Base-by-base conservation (phyloP, 2,113 vertebrate genomes). In the Entelurus aequoreus region DNA sequence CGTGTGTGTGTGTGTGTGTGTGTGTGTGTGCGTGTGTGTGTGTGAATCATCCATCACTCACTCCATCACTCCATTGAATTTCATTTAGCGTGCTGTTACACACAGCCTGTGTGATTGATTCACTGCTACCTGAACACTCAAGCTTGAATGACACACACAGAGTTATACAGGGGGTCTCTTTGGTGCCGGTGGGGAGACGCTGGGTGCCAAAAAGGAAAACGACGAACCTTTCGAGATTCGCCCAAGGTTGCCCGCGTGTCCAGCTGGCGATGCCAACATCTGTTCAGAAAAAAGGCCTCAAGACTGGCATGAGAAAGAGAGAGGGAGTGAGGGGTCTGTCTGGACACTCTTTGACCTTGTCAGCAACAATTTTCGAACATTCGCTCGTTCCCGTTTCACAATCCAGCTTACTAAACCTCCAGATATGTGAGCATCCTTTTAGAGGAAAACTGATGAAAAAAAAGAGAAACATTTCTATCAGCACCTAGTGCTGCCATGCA, bases 1-100 rank as follows among this genome's bases (percentile, higher is more conserved):
- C 4, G 28, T 28, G 28, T 19, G 19, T 19, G 19, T 19, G 19
- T 19, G 19, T 19, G 19, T 19, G 19, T 19, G 19, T 19, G 19
- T 28, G 28, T 28, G 28, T 28, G 28, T 28, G 28, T 28, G 28
- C 3, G 28, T 28, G 75, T 75, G 76, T 80, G 85, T 79, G 77
- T 83, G 82, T 73, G 81, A 84, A 86, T 84, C 84, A 86, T 87
- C 84, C 83, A 83, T 88, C 87, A 86, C 84, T 86, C 87, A 85
- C 87, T 88, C 85, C 85, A 86, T 88, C 87, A 86, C 84, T 85
- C 80, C 84, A 84, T 88, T 88, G 87, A 86, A 86, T 88, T 88
- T 87, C 87, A 88, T 87, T 88, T 88, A 88, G 87, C 79, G 82
- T 66, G 66, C 82, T 83, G 87, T 86, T 88, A 87, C 84, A 87